A percentile compares a stretch with the other conserved stretches of the same genome.
Evolutionary conservation across 2,113 vertebrate genomes (phyloP).

Genomic region (Scalopus aquaticus): DNA sequence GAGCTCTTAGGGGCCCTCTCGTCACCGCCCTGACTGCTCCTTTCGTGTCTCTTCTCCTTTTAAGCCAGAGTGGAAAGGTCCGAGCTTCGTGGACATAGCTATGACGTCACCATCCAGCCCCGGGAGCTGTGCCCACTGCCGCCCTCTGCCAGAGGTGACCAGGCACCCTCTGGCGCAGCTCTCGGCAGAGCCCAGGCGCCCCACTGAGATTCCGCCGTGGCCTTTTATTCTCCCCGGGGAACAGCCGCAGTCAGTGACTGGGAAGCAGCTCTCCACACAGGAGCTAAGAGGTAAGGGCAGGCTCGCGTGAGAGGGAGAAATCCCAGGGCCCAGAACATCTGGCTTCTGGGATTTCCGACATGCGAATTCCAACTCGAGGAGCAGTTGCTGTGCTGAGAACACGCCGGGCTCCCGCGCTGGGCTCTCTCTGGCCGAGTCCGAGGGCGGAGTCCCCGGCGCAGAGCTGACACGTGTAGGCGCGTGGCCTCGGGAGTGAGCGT

Average conservation of each 20-base stretch:
- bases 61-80: background rate
- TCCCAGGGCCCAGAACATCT: background rate
- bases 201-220: background rate
- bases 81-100: background rate
- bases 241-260: background rate
- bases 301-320: background rate
- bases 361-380: background rate
- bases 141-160: too few species aligned
- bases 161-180: too few species aligned
- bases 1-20: background rate
- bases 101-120: too few species aligned
- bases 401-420: too few species aligned
- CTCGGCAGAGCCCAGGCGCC: rapidly evolving
- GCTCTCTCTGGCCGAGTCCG: too few species aligned
- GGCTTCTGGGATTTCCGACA: background rate
- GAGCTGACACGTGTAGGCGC: too few species aligned
- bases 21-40: background rate
- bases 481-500: too few species aligned
- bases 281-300: too few species aligned
- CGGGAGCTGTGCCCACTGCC: too few species aligned
- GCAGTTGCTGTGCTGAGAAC: background rate
- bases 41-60: conserved; percentile 18
- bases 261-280: background rate
- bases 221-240: background rate
- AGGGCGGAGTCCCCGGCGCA: too few species aligned